Base-by-base conservation (phyloP, 2,888 invertebrate genomes). In the Auanema freiburgensis region DNA sequence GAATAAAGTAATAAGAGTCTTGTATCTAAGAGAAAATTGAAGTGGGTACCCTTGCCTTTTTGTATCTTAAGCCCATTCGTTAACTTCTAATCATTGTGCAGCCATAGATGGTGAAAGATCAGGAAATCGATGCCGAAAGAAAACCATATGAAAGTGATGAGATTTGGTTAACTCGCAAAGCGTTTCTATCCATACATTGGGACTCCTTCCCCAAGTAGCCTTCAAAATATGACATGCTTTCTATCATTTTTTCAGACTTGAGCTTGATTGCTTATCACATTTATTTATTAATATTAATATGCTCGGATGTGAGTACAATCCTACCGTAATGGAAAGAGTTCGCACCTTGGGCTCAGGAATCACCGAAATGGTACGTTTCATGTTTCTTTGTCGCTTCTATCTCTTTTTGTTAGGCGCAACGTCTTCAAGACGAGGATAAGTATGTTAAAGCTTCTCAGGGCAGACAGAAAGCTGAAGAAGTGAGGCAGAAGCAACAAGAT, bases 251-350 rank as follows among this genome's bases (percentile, higher is more conserved):
- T 59, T 16, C 57, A 74, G 73, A 63, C 66, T 69, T 49, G 68
- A 69, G 59, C 53, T 74, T 8, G 67, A 67, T 55, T 74, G 73
- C 16, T 64, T 69, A n/a, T 74, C 73, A 10, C 67, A 71, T 51
- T 54, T 74, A 12, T 74, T 74, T 57, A 65, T 74, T 23, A 71
- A 74, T 44, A 66, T 74, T 25, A 69, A 67, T 16, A 60, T 74
- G 46, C 62, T 71, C 12, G 74, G 74, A 41, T 74, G 74, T 49
- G 69, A 69, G 23, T 74, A 74, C 53, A 66, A 57, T 8, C 60
- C 71, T 11, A 46, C 57, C 5, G 8, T 71, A 14, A 74, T 71
- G 71, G 57, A 66, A 23, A 69, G 67, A 54, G 68, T 74, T 12
- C 49, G 57, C n/a, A 52, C 65, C 43, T 57, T 74, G 63, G 71